Evolutionary conservation across 2,113 vertebrate species (phyloP), one percentile per base, ranked within the genome.

Genomic region (Cephalopterus ornatus): DNA sequence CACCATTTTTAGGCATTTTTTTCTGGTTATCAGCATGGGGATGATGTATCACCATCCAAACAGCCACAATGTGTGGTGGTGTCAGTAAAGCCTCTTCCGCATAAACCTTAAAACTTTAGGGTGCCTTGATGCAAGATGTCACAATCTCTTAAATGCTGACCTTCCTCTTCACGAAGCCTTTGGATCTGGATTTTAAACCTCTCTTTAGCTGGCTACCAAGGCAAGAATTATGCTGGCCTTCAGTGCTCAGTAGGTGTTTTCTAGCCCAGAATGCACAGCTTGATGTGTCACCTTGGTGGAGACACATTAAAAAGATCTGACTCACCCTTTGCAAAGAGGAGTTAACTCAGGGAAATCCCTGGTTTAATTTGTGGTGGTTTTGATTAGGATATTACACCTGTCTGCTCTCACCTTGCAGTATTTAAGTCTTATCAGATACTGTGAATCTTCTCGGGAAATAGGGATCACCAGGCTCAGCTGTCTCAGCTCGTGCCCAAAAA

Each of bases 21-120:
- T 70, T 47, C 35, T 71, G 33, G 32, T 37, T 61, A 53, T 41
- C 22, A 66, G 19, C 14, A 23, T 9, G 6, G 6, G 14, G 18
- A 33, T n/a, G 46, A 3, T 28, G 24, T 26, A 80, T 56, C 35
- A 14, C 47, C 75, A 28, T 21, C 20, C 13, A 12, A 74, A 73
- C 2, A 65, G 15, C 32, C 39, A 37, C 0, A 0, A 28, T 3
- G 3, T 46, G 19, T 1, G 2, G 9, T 1, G 1, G 8, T 19
- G 4, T 35, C 33, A 63, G 18, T 5, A 53, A 86, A 84, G 14
- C 2, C 7, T 2, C 9, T 23, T 42, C 18, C 28, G 33, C 35
- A 91, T 16, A 70, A 42, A 70, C 11, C 10, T 42, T 71, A 44
- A 63, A 84, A 47, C 4, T 63, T 55, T 14, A 14, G 20, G 23